phyloP scores from a whole-genome alignment of 2,113 vertebrate species.

The Pluvialis apricaria region DNA sequence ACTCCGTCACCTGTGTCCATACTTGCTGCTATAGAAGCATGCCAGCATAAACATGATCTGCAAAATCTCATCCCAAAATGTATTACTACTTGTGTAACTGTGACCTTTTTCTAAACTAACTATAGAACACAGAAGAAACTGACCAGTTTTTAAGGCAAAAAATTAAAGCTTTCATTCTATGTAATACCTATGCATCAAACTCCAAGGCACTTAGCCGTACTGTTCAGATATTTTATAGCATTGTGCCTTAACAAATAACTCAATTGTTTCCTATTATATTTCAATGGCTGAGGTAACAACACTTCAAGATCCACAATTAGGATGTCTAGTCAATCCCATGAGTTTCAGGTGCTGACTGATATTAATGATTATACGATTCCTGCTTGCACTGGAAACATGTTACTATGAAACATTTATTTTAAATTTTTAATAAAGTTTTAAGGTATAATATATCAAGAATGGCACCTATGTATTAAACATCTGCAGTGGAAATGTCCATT shows the following conservation, averaged over 20 bases:
- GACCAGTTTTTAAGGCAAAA: neutral
- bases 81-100: neutral
- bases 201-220: neutral
- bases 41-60: neutral
- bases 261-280: neutral
- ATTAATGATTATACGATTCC: neutral
- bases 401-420: neutral
- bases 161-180: neutral
- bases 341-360: neutral
- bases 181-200: neutral
- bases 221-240: neutral
- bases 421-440: neutral
- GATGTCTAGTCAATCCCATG: neutral
- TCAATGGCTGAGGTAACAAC: neutral
- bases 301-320: neutral
- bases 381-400: neutral
- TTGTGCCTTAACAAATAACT: neutral
- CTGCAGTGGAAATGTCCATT: neutral
- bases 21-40: neutral
- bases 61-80: neutral
- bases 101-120: neutral
- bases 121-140: neutral
- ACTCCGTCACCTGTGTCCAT: neutral
- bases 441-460: neutral
- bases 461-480: neutral